phyloP scores from a whole-genome alignment of 37 sponge, comb jelly and placozoan genomes.

The Crambe crambe region DNA sequence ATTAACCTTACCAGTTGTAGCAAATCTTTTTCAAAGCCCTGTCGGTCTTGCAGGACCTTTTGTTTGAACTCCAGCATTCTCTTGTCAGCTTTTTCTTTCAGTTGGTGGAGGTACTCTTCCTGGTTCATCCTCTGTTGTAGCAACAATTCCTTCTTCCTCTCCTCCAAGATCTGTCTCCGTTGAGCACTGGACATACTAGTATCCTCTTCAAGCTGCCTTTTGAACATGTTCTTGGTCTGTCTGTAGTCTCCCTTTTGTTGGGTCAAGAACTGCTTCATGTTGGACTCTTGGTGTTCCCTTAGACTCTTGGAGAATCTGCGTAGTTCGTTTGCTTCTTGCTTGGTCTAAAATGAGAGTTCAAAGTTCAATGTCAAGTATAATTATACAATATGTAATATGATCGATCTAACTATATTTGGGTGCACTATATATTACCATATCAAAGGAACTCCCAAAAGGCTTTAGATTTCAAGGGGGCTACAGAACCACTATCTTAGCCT shows the following conservation, averaged over 20 bases:
- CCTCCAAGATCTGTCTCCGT: constrained; percentile 69
- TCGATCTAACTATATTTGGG: neutral
- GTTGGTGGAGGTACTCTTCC: constrained; percentile 69
- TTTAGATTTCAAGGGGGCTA: too few species aligned
- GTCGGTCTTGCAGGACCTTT: constrained; percentile 70
- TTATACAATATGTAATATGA: neutral
- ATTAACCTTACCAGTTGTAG: constrained; percentile 82
- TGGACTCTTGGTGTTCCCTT: constrained; percentile 77
- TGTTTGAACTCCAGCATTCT: constrained; percentile 73
- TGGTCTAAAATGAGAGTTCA: constrained; percentile 19
- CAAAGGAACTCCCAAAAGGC: neutral
- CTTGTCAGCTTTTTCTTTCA: constrained; percentile 66
- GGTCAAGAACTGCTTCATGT: constrained; percentile 87
- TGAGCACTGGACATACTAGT: constrained; percentile 32
- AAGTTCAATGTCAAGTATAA: neutral
- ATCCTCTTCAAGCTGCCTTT: constrained; percentile 80
- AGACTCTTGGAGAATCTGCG: constrained; percentile 58
- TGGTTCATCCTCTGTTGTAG: constrained; percentile 70
- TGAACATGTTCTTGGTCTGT: constrained; percentile 71
- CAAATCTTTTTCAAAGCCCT: constrained; percentile 76
- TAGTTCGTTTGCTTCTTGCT: constrained; percentile 72
- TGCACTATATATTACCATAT: neutral
- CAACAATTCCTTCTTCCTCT: constrained; percentile 71
- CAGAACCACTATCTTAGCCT: neutral
- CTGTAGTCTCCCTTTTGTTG: constrained; percentile 87